Conservation (phyloP, 2,888 invertebrate species). For the Salticus scenicus region DNA sequence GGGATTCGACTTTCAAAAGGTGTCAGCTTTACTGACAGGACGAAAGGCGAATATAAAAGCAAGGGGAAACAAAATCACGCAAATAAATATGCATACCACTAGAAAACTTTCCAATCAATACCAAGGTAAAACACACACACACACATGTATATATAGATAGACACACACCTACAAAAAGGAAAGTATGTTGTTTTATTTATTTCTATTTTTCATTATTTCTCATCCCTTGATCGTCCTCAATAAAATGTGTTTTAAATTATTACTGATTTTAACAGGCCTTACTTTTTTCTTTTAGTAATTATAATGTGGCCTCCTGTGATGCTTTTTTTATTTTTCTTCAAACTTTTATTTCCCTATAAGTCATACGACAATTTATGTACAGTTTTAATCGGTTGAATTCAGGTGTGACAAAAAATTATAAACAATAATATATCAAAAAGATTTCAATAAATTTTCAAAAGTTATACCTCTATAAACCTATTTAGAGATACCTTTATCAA, state of each 20-base stretch:
- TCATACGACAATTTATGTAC: too few relatives aligned
- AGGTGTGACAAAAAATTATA: too few relatives aligned
- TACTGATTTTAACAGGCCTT: neutral
- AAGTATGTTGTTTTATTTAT: neutral
- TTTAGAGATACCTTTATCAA: too few relatives aligned
- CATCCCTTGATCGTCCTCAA: neutral
- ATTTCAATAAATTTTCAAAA: too few relatives aligned
- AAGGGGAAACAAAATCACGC: neutral
- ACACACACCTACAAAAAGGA: too few relatives aligned
- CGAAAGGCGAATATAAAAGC: neutral
- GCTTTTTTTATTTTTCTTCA: neutral
- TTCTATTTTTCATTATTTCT: neutral
- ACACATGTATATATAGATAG: too few relatives aligned
- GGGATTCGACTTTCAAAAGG: conserved; percentile 38
- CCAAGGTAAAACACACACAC: neutral
- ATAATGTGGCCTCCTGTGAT: neutral
- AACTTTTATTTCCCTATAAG: too few relatives aligned
- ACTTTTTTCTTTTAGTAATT: neutral
- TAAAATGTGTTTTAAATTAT: neutral
- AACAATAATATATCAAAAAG: too few relatives aligned
- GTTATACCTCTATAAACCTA: too few relatives aligned
- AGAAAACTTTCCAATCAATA: neutral
- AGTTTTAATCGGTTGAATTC: too few relatives aligned
- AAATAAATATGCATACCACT: neutral
- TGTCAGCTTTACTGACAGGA: conserved; percentile 34